phyloP scores from a whole-genome alignment of 1,140 invertebrate species.

The Drosophila insularis region DNA sequence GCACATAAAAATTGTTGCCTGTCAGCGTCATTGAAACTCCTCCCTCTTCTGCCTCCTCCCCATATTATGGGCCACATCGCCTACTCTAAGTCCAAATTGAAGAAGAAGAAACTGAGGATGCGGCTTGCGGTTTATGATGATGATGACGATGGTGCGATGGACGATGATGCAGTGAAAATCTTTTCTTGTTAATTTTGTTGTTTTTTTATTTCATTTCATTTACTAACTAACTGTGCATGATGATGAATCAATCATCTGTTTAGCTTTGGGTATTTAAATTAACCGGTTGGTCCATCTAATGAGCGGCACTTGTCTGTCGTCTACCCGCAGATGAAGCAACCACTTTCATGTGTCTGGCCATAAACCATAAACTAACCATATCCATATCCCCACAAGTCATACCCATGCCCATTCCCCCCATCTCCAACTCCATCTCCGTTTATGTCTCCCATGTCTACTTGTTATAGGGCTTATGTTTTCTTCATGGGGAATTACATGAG shows the following conservation, averaged over 20 bases:
- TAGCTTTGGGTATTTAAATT: constrained; percentile 68
- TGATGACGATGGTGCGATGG: constrained; percentile 3
- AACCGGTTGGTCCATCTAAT: constrained; percentile 67
- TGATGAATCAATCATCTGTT: constrained; percentile 76
- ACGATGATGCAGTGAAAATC: constrained; percentile 49
- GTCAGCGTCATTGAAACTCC: constrained; percentile 56
- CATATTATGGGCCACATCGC: no score
- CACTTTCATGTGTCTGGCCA: constrained; percentile 48
- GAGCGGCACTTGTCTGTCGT: constrained; percentile 64
- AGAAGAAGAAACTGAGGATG: constrained; percentile 4
- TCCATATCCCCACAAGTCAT: neutral
- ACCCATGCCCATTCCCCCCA: neutral
- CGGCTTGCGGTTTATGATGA: no score
- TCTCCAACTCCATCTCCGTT: constrained; percentile 3
- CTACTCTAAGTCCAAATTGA: neutral
- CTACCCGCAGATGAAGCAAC: constrained; percentile 36
- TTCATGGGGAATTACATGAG: constrained; percentile 54
- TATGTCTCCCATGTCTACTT: constrained; percentile 37
- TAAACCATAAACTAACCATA: constrained; percentile 23
- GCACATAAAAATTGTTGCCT: constrained; percentile 75
- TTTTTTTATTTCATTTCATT: constrained; percentile 56
- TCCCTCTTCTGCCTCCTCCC: neutral
- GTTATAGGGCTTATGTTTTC: constrained; percentile 61
- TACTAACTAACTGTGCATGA: constrained; percentile 64
- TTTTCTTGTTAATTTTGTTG: constrained; percentile 59